Conservation (phyloP, 2,113 vertebrate species). For the Upupa epops region DNA sequence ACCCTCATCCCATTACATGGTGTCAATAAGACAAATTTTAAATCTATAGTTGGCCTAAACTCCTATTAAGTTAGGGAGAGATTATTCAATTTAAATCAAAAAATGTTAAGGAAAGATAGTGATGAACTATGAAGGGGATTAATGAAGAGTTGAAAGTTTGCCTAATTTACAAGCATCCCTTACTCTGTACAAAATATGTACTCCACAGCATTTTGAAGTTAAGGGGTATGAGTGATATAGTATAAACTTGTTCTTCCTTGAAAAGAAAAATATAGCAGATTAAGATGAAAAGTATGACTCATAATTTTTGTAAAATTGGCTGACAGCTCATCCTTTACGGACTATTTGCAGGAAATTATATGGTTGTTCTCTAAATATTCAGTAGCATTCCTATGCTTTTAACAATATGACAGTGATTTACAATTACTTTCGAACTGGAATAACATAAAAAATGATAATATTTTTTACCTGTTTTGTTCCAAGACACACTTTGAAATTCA, state of each 20-base stretch:
- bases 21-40: not conserved
- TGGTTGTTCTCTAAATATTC: not conserved
- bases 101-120: not conserved
- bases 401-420: not conserved
- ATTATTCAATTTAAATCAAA: not conserved
- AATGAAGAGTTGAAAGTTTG: not conserved
- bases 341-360: conserved; percentile 7
- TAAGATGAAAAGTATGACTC: not conserved
- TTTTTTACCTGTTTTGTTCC: not conserved
- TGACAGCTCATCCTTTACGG: not conserved
- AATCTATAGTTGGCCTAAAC: not conserved
- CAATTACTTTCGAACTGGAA: conserved; percentile 30
- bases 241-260: not conserved
- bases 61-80: not conserved
- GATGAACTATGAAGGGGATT: not conserved
- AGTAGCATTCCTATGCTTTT: not conserved
- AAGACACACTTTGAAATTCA: not conserved
- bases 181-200: not conserved
- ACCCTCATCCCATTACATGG: too few species aligned
- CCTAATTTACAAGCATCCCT: not conserved
- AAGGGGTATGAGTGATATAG: not conserved
- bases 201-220: not conserved
- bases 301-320: not conserved
- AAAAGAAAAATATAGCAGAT: not conserved
- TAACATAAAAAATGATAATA: not conserved